phyloP scores from a whole-genome alignment of 2,113 vertebrate genomes.

The Aleadryas rufinucha region DNA sequence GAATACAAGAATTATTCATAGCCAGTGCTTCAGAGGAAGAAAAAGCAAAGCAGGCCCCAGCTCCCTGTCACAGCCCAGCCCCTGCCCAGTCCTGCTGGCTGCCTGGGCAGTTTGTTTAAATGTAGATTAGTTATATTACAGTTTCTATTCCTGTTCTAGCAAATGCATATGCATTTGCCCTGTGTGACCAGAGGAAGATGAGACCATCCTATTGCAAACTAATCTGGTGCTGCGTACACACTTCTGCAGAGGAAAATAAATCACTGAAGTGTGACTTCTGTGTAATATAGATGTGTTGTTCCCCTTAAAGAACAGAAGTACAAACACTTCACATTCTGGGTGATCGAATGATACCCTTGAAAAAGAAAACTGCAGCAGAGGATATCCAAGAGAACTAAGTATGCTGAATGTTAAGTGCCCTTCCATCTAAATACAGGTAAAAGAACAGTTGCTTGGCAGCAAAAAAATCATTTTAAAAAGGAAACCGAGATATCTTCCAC shows the following conservation, averaged over 20 bases:
- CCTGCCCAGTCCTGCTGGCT: neutral
- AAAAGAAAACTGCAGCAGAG: conserved; percentile 8
- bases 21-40: neutral
- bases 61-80: neutral
- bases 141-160: neutral
- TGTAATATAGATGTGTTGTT: conserved; percentile 48
- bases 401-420: conserved; percentile 1
- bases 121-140: conserved; percentile 34
- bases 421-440: conserved; percentile 18
- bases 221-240: conserved; percentile 4
- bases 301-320: conserved; percentile 46
- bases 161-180: conserved; percentile 39
- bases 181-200: conserved; percentile 45
- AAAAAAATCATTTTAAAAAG: neutral
- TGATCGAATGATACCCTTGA: conserved; percentile 44
- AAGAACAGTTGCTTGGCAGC: neutral
- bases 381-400: neutral
- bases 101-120: conserved; percentile 28
- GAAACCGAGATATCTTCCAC: neutral
- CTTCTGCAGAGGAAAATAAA: conserved; percentile 48
- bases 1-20: neutral
- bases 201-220: conserved; percentile 45
- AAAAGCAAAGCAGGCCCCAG: neutral
- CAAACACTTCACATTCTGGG: conserved; percentile 36
- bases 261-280: conserved; percentile 35